Base-by-base conservation (phyloP, 2,113 vertebrate species). In the Odontophorus gujanensis region DNA sequence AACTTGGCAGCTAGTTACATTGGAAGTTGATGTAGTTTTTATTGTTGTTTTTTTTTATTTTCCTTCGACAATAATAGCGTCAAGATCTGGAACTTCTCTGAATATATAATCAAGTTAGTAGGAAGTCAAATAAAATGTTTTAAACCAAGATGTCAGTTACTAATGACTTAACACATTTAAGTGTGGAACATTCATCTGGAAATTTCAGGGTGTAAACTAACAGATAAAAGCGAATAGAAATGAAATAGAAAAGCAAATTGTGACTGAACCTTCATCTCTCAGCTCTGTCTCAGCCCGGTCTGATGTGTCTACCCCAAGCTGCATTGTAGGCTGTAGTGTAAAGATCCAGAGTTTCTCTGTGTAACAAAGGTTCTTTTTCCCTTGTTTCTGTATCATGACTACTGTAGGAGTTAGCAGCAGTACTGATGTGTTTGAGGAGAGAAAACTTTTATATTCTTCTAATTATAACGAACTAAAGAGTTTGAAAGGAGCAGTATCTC, bases 1-100 rank as follows among this genome's bases (percentile, higher is more conserved):
- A 78, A 11, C 67, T 92, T 90, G 93, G 65, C 73, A 87, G 63
- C 85, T 94, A 65, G 30, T 59, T 94, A 22, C 57, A 20, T 81
- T 94, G 76, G 24, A 91, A 89, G 87, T 63, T 75, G 59, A 30
- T 93, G 59, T n/a, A n/a, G n/a, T n/a, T n/a, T n/a, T n/a, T n/a
- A n/a, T n/a, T n/a, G n/a, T n/a, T 91, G 53, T 94, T 26, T 26
- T n/a, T 82, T 92, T 32, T 82, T n/a, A n/a, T n/a, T n/a, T n/a
- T 91, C 87, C 72, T 95, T 92, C 80, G 32, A 77, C 63, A 82
- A 43, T 77, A 74, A 55, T 47, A 63, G 25, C 15, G 36, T 73
- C 80, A 87, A 67, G 45, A 76, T 73, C 45, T 85, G 85, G 85
- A 72, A 63, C 78, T 80, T 91, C 62, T 75, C 59, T 91, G 59